phyloP scores from a whole-genome alignment of 2,797 vertebrate species.

The Mycteria americana region DNA sequence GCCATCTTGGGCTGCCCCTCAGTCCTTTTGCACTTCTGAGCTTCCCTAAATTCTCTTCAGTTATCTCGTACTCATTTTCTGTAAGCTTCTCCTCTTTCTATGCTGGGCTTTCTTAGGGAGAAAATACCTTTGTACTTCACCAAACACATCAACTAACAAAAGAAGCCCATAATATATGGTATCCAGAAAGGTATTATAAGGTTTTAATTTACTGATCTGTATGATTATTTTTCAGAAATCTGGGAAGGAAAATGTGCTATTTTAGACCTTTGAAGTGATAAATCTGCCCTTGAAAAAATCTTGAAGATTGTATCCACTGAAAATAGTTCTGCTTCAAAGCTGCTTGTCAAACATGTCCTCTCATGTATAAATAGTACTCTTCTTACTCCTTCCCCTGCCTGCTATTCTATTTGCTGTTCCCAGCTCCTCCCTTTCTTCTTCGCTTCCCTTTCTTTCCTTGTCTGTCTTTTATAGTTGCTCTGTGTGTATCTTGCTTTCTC shows the following conservation, averaged over 20 bases:
- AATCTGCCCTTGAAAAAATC: background rate
- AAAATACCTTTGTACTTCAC: background rate
- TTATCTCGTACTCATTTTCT: background rate
- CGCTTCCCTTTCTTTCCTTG: background rate
- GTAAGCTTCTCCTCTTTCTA: background rate
- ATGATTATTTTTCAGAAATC: background rate
- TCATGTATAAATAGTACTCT: constrained; percentile 16
- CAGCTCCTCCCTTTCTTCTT: constrained; percentile 20
- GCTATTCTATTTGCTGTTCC: background rate
- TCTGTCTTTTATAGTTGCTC: background rate
- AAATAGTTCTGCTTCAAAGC: constrained; percentile 39
- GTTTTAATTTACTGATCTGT: background rate
- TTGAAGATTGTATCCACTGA: constrained; percentile 15
- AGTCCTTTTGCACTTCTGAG: background rate
- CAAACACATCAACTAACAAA: background rate
- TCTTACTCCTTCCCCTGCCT: background rate
- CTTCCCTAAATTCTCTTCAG: background rate
- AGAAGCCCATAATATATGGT: background rate
- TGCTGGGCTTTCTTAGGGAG: background rate
- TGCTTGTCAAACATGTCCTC: constrained; percentile 14
- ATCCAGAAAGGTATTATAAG: background rate
- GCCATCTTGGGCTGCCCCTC: background rate
- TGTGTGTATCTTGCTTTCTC: constrained; percentile 2
- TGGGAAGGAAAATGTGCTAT: background rate
- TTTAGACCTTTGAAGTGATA: background rate